phyloP scores from a whole-genome alignment of 2,113 vertebrate genomes.

The Sclerurus mexicanus region DNA sequence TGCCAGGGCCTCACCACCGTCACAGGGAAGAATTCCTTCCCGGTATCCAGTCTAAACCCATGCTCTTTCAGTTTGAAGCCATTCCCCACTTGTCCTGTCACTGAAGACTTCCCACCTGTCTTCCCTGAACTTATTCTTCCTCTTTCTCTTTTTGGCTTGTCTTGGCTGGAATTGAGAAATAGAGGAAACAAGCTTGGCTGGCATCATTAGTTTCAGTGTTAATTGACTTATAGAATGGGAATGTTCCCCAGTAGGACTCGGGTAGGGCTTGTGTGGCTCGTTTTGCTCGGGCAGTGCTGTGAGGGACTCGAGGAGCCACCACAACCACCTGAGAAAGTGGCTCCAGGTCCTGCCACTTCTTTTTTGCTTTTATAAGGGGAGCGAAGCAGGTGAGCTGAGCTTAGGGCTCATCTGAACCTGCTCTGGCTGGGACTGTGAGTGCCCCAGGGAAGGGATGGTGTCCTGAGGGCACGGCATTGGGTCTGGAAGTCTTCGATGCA shows the following conservation, averaged over 20 bases:
- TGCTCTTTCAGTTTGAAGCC: neutral
- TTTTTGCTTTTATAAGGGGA: fast-evolving
- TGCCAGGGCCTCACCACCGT: neutral
- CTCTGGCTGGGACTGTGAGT: fast-evolving
- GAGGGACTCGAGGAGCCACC: neutral
- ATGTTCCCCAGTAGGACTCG: fast-evolving
- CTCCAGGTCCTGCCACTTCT: fast-evolving
- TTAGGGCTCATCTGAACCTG: fast-evolving
- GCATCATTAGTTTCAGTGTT: neutral
- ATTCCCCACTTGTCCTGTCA: neutral
- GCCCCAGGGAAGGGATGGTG: neutral
- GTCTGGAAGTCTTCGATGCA: fast-evolving
- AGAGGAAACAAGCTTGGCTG: neutral
- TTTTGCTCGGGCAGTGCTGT: fast-evolving
- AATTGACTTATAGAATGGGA: fast-evolving
- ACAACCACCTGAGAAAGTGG: fast-evolving
- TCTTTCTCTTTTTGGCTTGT: neutral
- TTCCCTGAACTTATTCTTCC: neutral
- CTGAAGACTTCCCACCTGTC: neutral
- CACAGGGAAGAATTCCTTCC: neutral
- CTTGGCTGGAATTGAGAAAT: neutral
- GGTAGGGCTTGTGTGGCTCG: fast-evolving
- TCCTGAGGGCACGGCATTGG: fast-evolving
- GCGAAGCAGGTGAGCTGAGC: neutral
- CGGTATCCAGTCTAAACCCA: neutral